Conservation (phyloP, 2,797 vertebrate genomes). For the Loris lydekkerianus region DNA sequence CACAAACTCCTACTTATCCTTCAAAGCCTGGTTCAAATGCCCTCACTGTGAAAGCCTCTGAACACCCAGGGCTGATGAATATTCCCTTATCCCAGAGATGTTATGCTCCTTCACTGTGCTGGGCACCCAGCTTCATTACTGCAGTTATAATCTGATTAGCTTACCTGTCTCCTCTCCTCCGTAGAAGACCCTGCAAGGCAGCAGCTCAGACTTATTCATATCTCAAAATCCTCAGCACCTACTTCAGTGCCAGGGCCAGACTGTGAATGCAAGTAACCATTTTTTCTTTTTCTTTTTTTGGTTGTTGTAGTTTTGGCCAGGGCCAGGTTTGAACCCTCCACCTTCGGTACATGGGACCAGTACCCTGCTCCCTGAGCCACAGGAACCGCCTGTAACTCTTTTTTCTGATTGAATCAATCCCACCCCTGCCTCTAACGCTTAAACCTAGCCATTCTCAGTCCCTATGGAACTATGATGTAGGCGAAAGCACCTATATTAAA, state of each 20-base stretch:
- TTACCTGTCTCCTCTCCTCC: not conserved
- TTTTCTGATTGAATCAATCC: not conserved
- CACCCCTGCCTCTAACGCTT: not conserved
- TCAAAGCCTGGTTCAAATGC: not conserved
- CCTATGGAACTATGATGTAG: not conserved
- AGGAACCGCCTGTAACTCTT: not conserved
- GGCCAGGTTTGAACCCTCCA: too few species aligned
- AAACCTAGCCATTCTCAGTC: not conserved
- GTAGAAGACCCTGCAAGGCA: accelerated
- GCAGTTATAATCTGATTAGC: not conserved
- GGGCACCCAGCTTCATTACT: not conserved
- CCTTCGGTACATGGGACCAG: too few species aligned
- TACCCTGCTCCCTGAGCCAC: too few species aligned
- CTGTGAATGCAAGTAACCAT: not conserved
- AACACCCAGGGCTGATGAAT: not conserved
- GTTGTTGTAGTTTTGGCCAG: too few species aligned
- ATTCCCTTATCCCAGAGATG: not conserved
- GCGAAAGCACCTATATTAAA: not conserved
- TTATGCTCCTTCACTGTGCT: not conserved
- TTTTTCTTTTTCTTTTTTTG: too few species aligned
- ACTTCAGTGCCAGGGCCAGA: not conserved
- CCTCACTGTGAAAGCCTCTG: not conserved
- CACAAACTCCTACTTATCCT: not conserved
- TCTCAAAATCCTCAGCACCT: not conserved
- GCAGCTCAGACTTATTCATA: not conserved